phyloP scores from a whole-genome alignment of 2,888 invertebrate genomes.

The Molorchus minor region DNA sequence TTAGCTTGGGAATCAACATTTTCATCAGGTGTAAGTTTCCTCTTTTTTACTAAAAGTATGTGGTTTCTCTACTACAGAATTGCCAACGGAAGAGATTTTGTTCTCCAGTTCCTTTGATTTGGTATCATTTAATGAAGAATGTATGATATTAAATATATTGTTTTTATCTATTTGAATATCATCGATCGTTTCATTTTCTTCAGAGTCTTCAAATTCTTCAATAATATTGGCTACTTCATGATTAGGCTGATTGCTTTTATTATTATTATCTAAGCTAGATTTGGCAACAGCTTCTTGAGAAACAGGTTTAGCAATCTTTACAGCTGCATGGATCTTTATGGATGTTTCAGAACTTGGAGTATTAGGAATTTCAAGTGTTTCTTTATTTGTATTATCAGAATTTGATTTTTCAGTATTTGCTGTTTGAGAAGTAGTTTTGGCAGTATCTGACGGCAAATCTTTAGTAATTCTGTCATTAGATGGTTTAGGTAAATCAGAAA shows the following conservation, averaged over 20 bases:
- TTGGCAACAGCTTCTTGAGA: too few relatives aligned
- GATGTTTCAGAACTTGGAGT: not conserved
- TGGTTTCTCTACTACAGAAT: not conserved
- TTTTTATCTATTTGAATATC: constrained; percentile 37
- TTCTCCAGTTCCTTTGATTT: constrained; percentile 8
- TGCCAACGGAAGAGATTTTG: too few relatives aligned
- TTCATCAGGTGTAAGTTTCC: constrained; percentile 36
- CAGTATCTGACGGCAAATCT: too few relatives aligned
- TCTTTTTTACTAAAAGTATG: constrained; percentile 26
- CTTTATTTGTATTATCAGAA: constrained; percentile 12
- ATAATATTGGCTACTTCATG: constrained; percentile 13
- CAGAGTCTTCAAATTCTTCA: constrained; percentile 23
- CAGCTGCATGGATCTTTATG: constrained; percentile 6
- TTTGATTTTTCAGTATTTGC: constrained; percentile 15
- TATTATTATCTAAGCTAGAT: too few relatives aligned
- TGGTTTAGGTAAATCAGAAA: too few relatives aligned
- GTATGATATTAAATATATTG: constrained; percentile 50
- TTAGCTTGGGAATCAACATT: constrained; percentile 35
- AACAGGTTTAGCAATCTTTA: constrained; percentile 4
- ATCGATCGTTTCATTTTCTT: constrained; percentile 26
- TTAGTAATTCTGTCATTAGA: too few relatives aligned
- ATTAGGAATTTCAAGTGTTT: constrained; percentile 8
- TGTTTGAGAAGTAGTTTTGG: too few relatives aligned
- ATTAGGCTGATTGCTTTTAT: not conserved
- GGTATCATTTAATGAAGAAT: constrained; percentile 46